Evolutionary conservation across 2,888 invertebrate genomes (phyloP), one percentile per base, ranked within the genome.

Genomic region (Amphipoea lucens): DNA sequence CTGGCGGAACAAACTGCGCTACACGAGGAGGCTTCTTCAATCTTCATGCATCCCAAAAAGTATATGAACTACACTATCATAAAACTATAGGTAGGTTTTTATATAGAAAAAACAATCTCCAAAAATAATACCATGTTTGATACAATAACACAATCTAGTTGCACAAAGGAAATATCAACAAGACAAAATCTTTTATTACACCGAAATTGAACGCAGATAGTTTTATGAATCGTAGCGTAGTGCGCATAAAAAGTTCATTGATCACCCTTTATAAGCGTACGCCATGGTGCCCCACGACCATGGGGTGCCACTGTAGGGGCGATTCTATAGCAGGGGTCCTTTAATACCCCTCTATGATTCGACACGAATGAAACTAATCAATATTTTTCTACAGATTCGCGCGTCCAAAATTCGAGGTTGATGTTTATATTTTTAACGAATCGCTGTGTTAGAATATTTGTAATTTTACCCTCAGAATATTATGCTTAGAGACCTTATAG

Each of bases 251-350:
- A 71, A 66, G 68, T 66, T 83, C 65, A 74, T 42, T 74, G 73
- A 74, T 54, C 83, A 77, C 78, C 88, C 85, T 73, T 87, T 79
- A 57, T 68, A 71, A 60, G 70, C 70, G 76, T 63, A 42, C 65
- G 45, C 69, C 63, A 68, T 68, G 78, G 71, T 60, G 20, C 80
- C 69, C 78, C 77, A 67, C 75, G 42, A 57, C 67, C 40, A 65
- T 57, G 69, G 87, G 89, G 90, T 74, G 85, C 79, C 29, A 77
- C 62, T 63, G 48, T 72, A 88, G 84, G 89, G 89, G 87, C 69
- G 77, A 74, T 63, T 65, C 11, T 78, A 71, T 67, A 79, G 48
- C 74, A 81, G 75, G 89, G 89, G 89, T 78, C 82, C 65, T 80
- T 79, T 84, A 74, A 80, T 82, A 63, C 87, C 88, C 80, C 85